Percentiles rank a stretch among this genome's conserved stretches.
phyloP scores from a whole-genome alignment of 2,888 invertebrate genomes.

The Rhagium mordax region DNA sequence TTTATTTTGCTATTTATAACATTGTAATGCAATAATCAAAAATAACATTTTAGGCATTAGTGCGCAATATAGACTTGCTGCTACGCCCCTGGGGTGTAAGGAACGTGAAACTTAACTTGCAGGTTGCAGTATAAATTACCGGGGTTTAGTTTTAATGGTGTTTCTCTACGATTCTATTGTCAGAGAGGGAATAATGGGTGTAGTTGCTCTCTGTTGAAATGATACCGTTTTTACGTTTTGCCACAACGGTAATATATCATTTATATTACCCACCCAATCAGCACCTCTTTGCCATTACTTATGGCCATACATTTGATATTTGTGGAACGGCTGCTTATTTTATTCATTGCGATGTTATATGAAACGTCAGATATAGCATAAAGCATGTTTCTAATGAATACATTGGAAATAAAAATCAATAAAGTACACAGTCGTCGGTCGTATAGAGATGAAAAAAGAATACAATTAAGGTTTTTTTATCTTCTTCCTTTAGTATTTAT shows the following conservation, averaged over 20 bases:
- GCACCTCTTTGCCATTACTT: background rate
- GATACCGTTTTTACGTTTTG: background rate
- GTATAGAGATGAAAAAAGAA: no score
- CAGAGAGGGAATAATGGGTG: background rate
- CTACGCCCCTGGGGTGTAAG: background rate
- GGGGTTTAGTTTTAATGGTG: background rate
- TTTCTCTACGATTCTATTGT: background rate
- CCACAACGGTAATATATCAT: background rate
- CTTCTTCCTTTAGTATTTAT: no score
- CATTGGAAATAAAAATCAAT: background rate
- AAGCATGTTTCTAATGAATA: background rate
- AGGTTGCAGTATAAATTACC: constrained; percentile 8
- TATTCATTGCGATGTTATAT: background rate
- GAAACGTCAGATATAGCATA: background rate
- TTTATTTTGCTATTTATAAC: background rate
- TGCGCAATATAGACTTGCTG: background rate
- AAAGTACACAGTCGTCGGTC: no score
- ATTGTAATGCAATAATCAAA: background rate
- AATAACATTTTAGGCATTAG: background rate
- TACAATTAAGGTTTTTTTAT: no score
- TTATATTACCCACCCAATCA: background rate
- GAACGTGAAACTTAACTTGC: background rate
- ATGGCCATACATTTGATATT: background rate
- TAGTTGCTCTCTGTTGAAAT: background rate
- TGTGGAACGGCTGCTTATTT: background rate